Conservation (phyloP, 2,797 vertebrate genomes). For the Poecilia picta region DNA sequence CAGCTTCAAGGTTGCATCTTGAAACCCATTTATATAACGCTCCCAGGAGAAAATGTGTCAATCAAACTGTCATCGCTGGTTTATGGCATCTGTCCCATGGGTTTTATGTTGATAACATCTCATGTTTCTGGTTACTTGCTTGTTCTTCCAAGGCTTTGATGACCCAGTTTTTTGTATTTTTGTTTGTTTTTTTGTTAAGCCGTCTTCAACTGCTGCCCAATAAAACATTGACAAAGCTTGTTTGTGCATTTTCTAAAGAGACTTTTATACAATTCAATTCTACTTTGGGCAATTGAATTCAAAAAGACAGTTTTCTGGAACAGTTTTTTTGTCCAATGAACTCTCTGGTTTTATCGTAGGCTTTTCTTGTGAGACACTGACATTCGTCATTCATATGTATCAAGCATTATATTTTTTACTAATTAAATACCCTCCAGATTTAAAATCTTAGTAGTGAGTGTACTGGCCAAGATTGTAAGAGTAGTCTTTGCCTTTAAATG, state of each 20-base stretch:
- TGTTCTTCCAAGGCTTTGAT: slow-evolving; percentile 32
- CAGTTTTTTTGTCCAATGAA: neutral
- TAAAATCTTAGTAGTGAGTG: neutral
- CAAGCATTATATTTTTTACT: neutral
- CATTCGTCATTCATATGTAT: neutral
- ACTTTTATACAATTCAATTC: neutral
- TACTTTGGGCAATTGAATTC: neutral
- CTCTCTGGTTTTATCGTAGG: neutral
- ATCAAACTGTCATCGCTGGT: slow-evolving; percentile 36
- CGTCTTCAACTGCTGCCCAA: slow-evolving; percentile 2
- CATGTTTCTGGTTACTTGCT: slow-evolving; percentile 17
- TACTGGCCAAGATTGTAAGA: neutral
- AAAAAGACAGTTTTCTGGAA: neutral
- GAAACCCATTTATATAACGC: slow-evolving; percentile 26
- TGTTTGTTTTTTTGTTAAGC: slow-evolving; percentile 20
- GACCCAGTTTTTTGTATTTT: slow-evolving; percentile 36
- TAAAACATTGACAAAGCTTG: slow-evolving; percentile 3
- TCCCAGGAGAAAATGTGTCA: slow-evolving; percentile 35
- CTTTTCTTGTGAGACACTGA: neutral
- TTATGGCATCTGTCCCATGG: slow-evolving; percentile 17
- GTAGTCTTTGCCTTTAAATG: neutral
- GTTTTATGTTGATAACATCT: slow-evolving; percentile 37
- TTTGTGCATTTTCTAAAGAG: slow-evolving; percentile 21
- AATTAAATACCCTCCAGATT: neutral
- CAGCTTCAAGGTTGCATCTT: slow-evolving; percentile 22